phyloP scores from a whole-genome alignment of 2,888 invertebrate genomes.

The Amitus sp. region DNA sequence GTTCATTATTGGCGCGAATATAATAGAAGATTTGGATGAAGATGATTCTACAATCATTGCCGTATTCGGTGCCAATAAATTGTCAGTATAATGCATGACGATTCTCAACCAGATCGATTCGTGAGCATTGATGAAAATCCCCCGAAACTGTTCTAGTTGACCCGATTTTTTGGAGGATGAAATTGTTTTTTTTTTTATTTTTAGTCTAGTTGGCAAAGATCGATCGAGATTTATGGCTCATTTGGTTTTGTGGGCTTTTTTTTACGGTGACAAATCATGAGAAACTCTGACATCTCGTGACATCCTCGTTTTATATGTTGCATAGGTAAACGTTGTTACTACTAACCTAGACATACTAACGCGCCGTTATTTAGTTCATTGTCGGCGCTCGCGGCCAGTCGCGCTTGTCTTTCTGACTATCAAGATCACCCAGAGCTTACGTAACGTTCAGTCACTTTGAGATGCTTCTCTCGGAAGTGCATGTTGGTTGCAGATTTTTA shows the following conservation, averaged over 20 bases:
- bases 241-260: too few species aligned
- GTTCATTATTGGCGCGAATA: constrained; percentile 25
- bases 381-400: constrained; percentile 46
- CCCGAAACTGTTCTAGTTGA: too few species aligned
- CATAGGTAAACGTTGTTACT: constrained; percentile 52
- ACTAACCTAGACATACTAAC: constrained; percentile 58
- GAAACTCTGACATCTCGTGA: constrained; percentile 45
- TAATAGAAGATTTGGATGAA: constrained; percentile 29
- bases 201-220: neutral
- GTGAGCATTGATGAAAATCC: neutral
- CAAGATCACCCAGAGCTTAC: constrained; percentile 17
- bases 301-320: constrained; percentile 49
- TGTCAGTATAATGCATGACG: constrained; percentile 47
- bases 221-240: too few species aligned
- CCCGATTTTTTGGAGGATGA: constrained; percentile 4
- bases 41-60: constrained; percentile 51
- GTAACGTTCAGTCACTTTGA: too few species aligned
- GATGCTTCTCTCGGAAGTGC: too few species aligned
- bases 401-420: constrained; percentile 32
- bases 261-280: constrained; percentile 19
- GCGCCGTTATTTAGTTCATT: constrained; percentile 57
- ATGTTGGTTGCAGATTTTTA: too few species aligned
- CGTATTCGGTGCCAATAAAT: constrained; percentile 50
- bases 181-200: neutral
- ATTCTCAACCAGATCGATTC: constrained; percentile 33